phyloP scores from a whole-genome alignment of 2,888 invertebrate species.

The Cephus sareptanus region DNA sequence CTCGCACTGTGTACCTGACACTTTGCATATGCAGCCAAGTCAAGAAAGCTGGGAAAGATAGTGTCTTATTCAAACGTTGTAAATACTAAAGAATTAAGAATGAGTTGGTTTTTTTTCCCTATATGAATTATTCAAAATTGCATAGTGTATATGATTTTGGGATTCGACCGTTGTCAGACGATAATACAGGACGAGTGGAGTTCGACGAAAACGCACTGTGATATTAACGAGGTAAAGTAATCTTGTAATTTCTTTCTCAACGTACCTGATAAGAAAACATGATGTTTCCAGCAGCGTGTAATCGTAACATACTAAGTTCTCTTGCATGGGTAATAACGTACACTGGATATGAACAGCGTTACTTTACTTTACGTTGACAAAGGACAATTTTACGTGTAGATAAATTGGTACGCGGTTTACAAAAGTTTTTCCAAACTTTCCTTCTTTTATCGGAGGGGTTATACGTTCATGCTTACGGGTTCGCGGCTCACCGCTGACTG shows the following conservation, averaged over 20 bases:
- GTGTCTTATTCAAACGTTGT: not conserved
- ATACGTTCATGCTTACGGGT: not conserved
- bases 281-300: not conserved
- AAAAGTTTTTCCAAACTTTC: too few species aligned
- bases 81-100: not conserved
- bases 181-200: not conserved
- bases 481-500: constrained; percentile 4
- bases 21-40: not conserved
- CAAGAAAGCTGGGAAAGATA: not conserved
- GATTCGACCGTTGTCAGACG: not conserved
- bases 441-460: not conserved
- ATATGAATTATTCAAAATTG: not conserved
- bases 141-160: not conserved
- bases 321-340: too few species aligned
- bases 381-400: too few species aligned
- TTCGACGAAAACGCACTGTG: not conserved
- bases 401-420: too few species aligned
- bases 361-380: too few species aligned
- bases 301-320: not conserved
- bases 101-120: not conserved
- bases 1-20: not conserved
- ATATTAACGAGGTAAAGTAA: not conserved
- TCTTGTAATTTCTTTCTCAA: not conserved
- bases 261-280: not conserved
- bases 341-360: too few species aligned